phyloP scores from a whole-genome alignment of 2,888 invertebrate species.

The Melieria crassipennis region DNA sequence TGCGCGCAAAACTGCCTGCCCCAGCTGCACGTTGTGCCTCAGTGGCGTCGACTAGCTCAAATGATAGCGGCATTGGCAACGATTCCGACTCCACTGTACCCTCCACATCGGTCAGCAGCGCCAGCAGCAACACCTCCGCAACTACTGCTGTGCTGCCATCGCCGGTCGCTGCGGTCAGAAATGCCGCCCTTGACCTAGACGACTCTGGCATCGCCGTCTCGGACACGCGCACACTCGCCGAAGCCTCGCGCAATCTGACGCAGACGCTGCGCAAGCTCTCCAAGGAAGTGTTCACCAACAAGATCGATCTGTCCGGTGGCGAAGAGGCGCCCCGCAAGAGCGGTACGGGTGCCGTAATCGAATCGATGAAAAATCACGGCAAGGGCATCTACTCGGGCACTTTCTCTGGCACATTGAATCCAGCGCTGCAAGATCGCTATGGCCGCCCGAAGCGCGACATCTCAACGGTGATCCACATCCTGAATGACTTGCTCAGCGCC shows the following conservation, averaged over 20 bases:
- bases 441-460: constrained; percentile 94
- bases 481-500: constrained; percentile 92
- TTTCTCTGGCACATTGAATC: constrained; percentile 94
- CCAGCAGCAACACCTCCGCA: constrained; percentile 27
- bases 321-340: constrained; percentile 68
- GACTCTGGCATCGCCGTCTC: constrained; percentile 63
- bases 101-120: constrained; percentile 23
- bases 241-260: constrained; percentile 91
- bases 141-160: constrained; percentile 26
- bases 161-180: constrained; percentile 31
- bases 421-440: constrained; percentile 89
- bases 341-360: constrained; percentile 83
- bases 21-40: constrained; percentile 24
- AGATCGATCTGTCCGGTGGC: constrained; percentile 67
- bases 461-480: constrained; percentile 93
- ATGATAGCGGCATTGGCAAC: constrained; percentile 43
- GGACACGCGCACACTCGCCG: constrained; percentile 82
- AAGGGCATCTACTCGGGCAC: constrained; percentile 97
- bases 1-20: not conserved
- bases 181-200: constrained; percentile 49
- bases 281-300: constrained; percentile 85
- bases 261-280: constrained; percentile 90
- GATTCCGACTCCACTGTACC: constrained; percentile 35
- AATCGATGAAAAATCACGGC: constrained; percentile 92
- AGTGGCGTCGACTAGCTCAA: constrained; percentile 16